These are phyloP conservation scores for Teleogryllus occipitalis DNA, from an alignment of 1,140 invertebrate genomes.

Conservation along the genomic window DNA sequence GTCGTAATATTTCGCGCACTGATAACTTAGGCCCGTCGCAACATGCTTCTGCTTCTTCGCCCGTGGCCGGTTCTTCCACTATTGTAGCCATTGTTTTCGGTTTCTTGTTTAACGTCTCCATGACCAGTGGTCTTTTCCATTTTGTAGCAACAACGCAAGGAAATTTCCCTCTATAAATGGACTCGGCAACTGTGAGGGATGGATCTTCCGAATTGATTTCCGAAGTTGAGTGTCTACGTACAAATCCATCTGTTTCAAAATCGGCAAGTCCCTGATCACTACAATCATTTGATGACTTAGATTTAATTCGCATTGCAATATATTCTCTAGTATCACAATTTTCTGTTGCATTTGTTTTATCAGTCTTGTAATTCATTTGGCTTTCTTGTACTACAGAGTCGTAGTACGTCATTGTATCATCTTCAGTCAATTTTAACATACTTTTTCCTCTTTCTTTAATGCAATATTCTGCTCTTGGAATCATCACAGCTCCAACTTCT, in stretches of 20 bases:
- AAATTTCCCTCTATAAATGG: background rate
- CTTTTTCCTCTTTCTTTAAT: background rate
- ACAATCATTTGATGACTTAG: background rate
- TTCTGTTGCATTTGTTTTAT: background rate
- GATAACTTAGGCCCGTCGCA: constrained; percentile 57
- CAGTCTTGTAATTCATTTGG: background rate
- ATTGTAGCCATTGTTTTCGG: constrained; percentile 61
- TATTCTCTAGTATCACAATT: background rate
- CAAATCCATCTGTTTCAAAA: background rate
- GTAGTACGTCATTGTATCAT: constrained; percentile 10
- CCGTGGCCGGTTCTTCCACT: constrained; percentile 48
- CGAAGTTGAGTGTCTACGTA: background rate
- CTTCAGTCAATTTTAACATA: background rate
- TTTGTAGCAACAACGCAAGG: background rate
- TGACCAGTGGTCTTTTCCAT: constrained; percentile 17
- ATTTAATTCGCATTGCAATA: background rate
- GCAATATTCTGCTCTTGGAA: constrained; percentile 10
- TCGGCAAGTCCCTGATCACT: background rate
- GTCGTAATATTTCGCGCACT: constrained; percentile 66
- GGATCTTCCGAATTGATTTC: background rate
- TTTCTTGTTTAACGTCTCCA: constrained; percentile 31
- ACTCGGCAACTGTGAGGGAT: background rate
- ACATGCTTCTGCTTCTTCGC: background rate
- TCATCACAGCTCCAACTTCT: background rate
- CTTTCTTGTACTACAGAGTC: constrained; percentile 14